Evolutionary conservation across 1,140 invertebrate genomes (phyloP).

Genomic region (Drosophila seguyi): DNA sequence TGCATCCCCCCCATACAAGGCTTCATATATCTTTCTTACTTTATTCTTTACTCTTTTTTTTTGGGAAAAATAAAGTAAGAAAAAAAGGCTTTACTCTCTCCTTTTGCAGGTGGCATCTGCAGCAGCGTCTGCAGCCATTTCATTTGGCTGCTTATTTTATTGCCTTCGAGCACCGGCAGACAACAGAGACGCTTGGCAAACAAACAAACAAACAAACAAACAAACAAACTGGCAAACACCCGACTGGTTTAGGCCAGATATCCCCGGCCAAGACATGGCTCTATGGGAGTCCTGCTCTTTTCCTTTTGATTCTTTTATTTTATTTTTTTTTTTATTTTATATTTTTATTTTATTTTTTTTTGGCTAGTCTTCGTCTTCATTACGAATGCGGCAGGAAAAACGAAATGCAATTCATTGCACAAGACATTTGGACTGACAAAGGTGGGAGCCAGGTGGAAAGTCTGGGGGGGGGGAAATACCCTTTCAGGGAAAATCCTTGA

Average conservation of each 20-base stretch:
- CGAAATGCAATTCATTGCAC: slow-evolving; percentile 65
- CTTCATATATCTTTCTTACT: slow-evolving; percentile 10
- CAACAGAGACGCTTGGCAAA: slow-evolving; percentile 74
- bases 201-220: slow-evolving; percentile 52
- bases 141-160: slow-evolving; percentile 78
- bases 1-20: slow-evolving; percentile 31
- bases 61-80: not conserved
- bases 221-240: slow-evolving; percentile 6
- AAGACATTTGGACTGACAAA: slow-evolving; percentile 25
- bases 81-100: slow-evolving; percentile 12
- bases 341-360: slow-evolving; percentile 6
- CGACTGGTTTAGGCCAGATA: slow-evolving; percentile 47
- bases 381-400: slow-evolving; percentile 54
- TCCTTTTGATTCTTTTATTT: not conserved
- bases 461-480: not conserved
- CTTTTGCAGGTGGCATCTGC: slow-evolving; percentile 46
- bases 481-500: slow-evolving; percentile 6
- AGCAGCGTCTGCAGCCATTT: slow-evolving; percentile 73
- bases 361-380: slow-evolving; percentile 62
- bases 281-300: slow-evolving; percentile 6
- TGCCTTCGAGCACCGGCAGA: slow-evolving; percentile 58
- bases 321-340: too few species aligned
- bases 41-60: not conserved
- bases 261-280: slow-evolving; percentile 25
- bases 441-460: not conserved